Base-by-base conservation (phyloP, 2,113 vertebrate species). In the Bagarius yarrelli region DNA sequence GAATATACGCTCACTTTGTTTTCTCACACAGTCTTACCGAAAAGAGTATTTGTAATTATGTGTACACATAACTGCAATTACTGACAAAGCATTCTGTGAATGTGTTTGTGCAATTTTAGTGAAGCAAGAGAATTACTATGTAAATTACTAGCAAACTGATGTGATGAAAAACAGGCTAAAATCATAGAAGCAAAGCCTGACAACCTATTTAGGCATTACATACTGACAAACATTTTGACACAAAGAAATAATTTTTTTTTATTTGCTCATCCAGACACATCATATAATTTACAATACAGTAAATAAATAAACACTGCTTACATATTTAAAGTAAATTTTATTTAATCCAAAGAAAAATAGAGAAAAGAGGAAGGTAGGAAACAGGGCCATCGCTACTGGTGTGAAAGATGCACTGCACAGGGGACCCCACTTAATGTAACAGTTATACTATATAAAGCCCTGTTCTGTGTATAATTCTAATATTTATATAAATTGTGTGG, bases 71-170 rank as follows among this genome's bases (percentile, higher is more conserved):
- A 63, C 52, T 80, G 78, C 66, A 80, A 86, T 81, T 84, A 84
- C 85, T 84, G 85, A 86, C 83, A 84, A 78, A 79, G 79, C 83
- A 77, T 79, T 78, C 60, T 83, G 80, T 70, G 77, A 71, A 81
- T 83, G 61, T 50, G 70, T 76, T 77, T 79, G 70, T 73, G 66
- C 44, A 6, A 47, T 47, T 47, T 47, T 18, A 25, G 59, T 86
- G 81, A 91, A 85, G 88, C 85, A 90, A 50, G 40, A 52, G 55
- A 84, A 84, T 40, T 85, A 82, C 82, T 80, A 74, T 61, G 85
- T 79, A 85, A 73, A 55, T 85, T 79, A 85, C 63, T 80, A 78
- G 59, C 70, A 80, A 85, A 81, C 78, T 86, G 81, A 82, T 85
- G 78, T 60, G 66, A 85, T 78, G 63, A 81, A 84, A 85, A 83